Base-by-base conservation (phyloP, 1,140 invertebrate genomes). In the Metaphire vulgaris region DNA sequence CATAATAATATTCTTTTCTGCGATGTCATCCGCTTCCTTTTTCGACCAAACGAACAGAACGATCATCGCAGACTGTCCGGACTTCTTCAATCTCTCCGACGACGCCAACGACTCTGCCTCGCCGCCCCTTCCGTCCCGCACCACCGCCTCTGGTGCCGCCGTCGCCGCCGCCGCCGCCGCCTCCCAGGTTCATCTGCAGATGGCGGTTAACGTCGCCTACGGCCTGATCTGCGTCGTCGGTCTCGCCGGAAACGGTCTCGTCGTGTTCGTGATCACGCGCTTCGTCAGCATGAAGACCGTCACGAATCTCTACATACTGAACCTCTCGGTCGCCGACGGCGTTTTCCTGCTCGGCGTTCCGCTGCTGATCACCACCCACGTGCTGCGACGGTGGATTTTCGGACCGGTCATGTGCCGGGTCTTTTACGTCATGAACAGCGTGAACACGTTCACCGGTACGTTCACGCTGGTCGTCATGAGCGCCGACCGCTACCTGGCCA, bases 291-390 rank as follows among this genome's bases (percentile, higher is more conserved):
- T 73, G 72, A 73, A 64, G 28, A 73, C 72, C 14, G 95, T 98
- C 0, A 97, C 96, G 33, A 98, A 98, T 81, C 93, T 96, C 88
- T 98, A 97, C 86, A 97, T 98, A 75, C 90, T 98, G 0, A 98
- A 98, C 83, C 85, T 98, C 78, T 95, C 96, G 0, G 91, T 98
- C n/a, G 95, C 96, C 0, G 96, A 98, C 83, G 93, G 96, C 81
- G 92, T 93, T 79, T 98, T 97, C 83, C 88, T 98, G 0, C 91
- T 97, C 14, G 94, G 95, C 0, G 92, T 98, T 78, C 96, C 96
- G 0, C 95, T 98, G 81, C 86, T 97, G 0, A 91, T 97, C 21
- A 91, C 92, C 0, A 98, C 95, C 0, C 92, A 95, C 87, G 89
- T 91, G 12, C 85, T 93, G 31, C 89, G 91, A 69, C 90, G 90